These are phyloP conservation scores for Monomorium pharaonis DNA, from an alignment of 1,140 invertebrate species.

Conservation along the genomic window DNA sequence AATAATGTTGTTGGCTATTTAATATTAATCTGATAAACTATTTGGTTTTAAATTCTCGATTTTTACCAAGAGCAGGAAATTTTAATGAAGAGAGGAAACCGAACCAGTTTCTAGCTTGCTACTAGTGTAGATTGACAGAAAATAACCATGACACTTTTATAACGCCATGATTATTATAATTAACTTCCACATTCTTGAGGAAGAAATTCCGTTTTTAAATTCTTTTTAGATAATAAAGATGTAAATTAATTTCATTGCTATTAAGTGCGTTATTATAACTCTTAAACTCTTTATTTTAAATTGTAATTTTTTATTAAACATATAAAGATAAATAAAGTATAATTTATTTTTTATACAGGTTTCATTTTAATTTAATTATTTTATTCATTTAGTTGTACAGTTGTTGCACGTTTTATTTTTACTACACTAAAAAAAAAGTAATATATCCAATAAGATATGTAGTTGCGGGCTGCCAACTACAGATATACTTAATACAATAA, in stretches of 20 bases:
- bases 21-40: neutral
- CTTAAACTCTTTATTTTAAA: neutral
- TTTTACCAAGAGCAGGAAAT: neutral
- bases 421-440: too few species aligned
- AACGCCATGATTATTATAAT: neutral
- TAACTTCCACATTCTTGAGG: constrained; percentile 2
- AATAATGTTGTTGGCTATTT: neutral
- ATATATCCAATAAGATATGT: too few species aligned
- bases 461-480: too few species aligned
- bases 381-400: neutral
- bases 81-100: neutral
- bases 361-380: neutral
- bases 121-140: neutral
- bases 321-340: neutral
- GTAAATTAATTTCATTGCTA: neutral
- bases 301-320: neutral
- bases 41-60: neutral
- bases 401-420: neutral
- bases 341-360: neutral
- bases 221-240: neutral
- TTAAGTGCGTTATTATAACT: neutral
- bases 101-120: constrained; percentile 15
- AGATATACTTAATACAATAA: too few species aligned
- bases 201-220: neutral
- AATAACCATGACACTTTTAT: constrained; percentile 14